Base-by-base conservation (phyloP, 2,888 invertebrate genomes). In the Eristalis pertinax region DNA sequence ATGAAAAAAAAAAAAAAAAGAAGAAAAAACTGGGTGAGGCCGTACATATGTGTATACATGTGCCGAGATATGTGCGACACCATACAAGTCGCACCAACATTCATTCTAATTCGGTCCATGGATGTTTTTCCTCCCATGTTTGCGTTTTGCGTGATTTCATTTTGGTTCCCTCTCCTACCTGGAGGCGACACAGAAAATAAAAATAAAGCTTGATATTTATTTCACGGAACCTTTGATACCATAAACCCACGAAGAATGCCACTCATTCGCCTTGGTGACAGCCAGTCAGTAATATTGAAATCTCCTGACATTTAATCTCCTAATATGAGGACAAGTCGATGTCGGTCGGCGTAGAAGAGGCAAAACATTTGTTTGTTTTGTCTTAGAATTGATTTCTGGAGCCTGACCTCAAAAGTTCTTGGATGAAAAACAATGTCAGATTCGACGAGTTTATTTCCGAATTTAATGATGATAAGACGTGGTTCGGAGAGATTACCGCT, bases 161-260 rank as follows among this genome's bases (percentile, higher is more conserved):
- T 60, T 60, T 15, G 26, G 24, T 60, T 19, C 11, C 22, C n/a
- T 62, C 29, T 65, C n/a, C 56, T 60, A 41, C 65, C 79, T 56
- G 24, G 10, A 26, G 78, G 69, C 65, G 32, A 60, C 22, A 60
- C 22, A 26, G 41, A 35, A 60, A 67, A 26, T 65, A 72, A 69
- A 68, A 69, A 79, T 58, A 79, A 72, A 60, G 72, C 13, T n/a
- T 60, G 29, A 64, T 78, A 58, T 72, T 65, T 65, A 65, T 78
- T 65, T 65, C 70, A 72, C 56, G 41, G 82, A 62, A 72, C 38
- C 50, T 78, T 73, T 67, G 60, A 67, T 65, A 69, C 41, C 50
- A 41, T 65, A 67, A 67, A 67, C 72, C 67, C 60, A 68, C 56
- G 62, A 80, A 32, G 69, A 70, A 70, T 70, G 56, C 58, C 56